Base-by-base conservation (phyloP, 2,888 invertebrate species). In the Philereme transversata region DNA sequence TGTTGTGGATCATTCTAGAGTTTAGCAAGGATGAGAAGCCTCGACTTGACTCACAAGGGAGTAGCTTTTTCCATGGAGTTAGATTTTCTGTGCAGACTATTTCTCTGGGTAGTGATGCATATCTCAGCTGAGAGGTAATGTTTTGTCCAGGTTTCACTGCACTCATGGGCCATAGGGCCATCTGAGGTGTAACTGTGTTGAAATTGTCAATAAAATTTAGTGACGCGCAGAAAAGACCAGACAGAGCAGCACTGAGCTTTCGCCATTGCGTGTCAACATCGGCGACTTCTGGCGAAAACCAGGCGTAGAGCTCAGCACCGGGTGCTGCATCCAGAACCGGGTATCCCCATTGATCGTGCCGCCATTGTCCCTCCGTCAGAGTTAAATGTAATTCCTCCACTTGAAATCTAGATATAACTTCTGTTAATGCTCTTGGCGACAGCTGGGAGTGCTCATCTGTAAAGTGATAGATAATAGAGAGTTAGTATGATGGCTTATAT, bases 71-170 rank as follows among this genome's bases (percentile, higher is more conserved):
- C 97, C 99, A 99, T 0, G 99, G 99, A 9, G 99, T 99, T 74
- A 99, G 91, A 91, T 99, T 99, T 91, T 99, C 99, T 0, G 99
- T 99, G 81, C 99, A 99, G 4, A 99, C 98, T 74, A 98, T 97
- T 93, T 99, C 99, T 68, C 97, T 94, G 0, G 99, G 98, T 64
- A 99, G 85, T n/a, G 97, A 95, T 0, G 99, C 96, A 90, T 99
- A 99, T 74, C 97, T 90, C 48, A 96, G 83, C 73, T 86, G 93
- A 77, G 93, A 92, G 71, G 93, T 87, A 75, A 93, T 83, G 78
- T 94, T 85, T 64, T 89, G 84, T 81, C 76, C 86, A 71, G 83
- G 73, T 62, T 79, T 82, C 6, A 93, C 86, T 46, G 95, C 94
- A 45, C 97, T 96, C 61, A 91, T 92, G 0, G 98, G 98, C 73